Conservation (phyloP, 2,888 invertebrate species). For the Apeira syringaria region DNA sequence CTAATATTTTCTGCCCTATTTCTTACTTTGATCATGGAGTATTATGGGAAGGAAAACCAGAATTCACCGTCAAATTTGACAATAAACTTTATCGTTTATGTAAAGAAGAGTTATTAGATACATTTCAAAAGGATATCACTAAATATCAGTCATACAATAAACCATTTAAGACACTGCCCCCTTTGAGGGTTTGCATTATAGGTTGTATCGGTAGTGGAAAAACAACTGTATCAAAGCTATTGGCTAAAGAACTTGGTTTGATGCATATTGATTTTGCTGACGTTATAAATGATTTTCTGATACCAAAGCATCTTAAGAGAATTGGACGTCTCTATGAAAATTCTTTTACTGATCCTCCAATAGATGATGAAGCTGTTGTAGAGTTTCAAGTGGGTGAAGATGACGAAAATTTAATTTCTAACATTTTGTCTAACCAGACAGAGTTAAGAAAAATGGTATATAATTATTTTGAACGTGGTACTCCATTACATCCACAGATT, state of each 20-base stretch:
- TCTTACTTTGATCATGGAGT: conserved; percentile 77
- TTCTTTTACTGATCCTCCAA: conserved; percentile 51
- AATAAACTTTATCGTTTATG: conserved; percentile 81
- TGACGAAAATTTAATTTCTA: conserved; percentile 49
- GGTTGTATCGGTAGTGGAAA: conserved; percentile 83
- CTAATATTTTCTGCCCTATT: conserved; percentile 85
- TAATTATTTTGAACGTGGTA: conserved; percentile 77
- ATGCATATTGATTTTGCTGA: conserved; percentile 76
- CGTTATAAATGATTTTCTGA: conserved; percentile 53
- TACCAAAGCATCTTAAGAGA: conserved; percentile 70
- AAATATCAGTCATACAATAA: conserved; percentile 71
- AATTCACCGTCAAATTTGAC: conserved; percentile 75
- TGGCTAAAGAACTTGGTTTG: conserved; percentile 83
- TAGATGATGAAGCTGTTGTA: conserved; percentile 57
- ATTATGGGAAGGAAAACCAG: conserved; percentile 85
- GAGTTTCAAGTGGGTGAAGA: conserved; percentile 68
- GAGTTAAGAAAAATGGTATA: conserved; percentile 60
- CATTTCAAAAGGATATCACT: conserved; percentile 76
- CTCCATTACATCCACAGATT: conserved; percentile 66
- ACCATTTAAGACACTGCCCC: conserved; percentile 71
- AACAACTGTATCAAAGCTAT: conserved; percentile 67
- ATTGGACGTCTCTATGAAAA: conserved; percentile 72
- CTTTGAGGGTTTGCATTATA: conserved; percentile 81
- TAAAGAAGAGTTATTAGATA: conserved; percentile 68
- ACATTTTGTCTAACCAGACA: conserved; percentile 62